Evolutionary conservation across 2,888 invertebrate genomes (phyloP).

Genomic region (Cephonodes hylas): DNA sequence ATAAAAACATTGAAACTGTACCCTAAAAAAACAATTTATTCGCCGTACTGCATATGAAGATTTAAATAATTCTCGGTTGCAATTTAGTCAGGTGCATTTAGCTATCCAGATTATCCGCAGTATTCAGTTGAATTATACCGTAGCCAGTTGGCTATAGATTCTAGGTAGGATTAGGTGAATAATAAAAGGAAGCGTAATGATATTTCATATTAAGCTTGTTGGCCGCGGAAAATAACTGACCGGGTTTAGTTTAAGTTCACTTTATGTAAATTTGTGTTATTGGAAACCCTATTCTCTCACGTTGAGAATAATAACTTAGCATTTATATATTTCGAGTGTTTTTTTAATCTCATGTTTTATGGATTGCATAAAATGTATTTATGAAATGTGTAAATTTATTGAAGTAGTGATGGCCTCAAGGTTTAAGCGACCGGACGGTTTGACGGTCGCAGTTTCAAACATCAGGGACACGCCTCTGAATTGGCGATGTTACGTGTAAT

Average conservation of each 20-base stretch:
- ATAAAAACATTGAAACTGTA: too few species aligned
- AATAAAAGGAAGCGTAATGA: conserved; percentile 36
- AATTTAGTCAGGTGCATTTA: conserved; percentile 36
- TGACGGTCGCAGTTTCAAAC: too few species aligned
- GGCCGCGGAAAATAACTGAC: conserved; percentile 10
- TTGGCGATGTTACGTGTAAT: too few species aligned
- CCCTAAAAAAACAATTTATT: too few species aligned
- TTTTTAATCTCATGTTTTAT: neutral
- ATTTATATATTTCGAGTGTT: neutral
- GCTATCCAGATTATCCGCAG: conserved; percentile 36
- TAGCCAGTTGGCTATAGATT: too few species aligned
- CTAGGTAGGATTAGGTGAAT: conserved; percentile 52
- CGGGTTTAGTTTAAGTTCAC: neutral
- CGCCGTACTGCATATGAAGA: neutral
- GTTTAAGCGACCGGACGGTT: too few species aligned
- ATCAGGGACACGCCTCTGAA: too few species aligned
- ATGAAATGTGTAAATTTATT: too few species aligned
- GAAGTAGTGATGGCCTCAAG: too few species aligned
- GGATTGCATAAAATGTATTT: neutral
- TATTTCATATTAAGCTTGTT: conserved; percentile 43
- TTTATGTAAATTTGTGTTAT: conserved; percentile 5
- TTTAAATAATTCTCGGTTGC: conserved; percentile 26
- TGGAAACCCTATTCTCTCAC: conserved; percentile 16
- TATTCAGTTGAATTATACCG: conserved; percentile 50
- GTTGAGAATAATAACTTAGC: neutral